Conservation (phyloP, 2,113 vertebrate species). For the Gadus macrocephalus region DNA sequence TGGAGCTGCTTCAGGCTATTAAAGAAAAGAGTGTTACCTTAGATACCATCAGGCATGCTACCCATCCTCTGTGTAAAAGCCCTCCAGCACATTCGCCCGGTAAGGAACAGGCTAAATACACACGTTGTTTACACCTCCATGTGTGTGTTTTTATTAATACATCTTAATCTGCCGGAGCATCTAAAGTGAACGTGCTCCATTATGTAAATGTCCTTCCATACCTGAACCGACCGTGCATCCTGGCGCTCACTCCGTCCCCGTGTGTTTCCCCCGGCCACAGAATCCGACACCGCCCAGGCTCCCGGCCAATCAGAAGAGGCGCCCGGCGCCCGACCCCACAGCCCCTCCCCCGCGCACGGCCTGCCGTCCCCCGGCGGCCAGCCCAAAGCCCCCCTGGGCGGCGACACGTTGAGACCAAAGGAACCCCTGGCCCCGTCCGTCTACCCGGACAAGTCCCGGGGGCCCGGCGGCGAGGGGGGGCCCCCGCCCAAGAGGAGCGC, state of each 20-base stretch:
- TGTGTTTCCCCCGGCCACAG: conserved; percentile 50
- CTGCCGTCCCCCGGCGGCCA: conserved; percentile 70
- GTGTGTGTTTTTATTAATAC: background rate
- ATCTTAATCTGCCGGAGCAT: background rate
- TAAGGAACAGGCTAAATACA: conserved; percentile 58
- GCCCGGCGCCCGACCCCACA: conserved; percentile 58
- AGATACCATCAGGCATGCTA: conserved; percentile 78
- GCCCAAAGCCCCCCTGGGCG: conserved; percentile 72
- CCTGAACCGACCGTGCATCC: background rate
- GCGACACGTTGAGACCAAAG: conserved; percentile 77
- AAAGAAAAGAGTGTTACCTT: conserved; percentile 86
- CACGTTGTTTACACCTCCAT: background rate
- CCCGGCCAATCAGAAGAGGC: conserved; percentile 76
- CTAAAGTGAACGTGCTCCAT: background rate
- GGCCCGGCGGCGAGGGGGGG: conserved; percentile 68
- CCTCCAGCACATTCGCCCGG: conserved; percentile 71
- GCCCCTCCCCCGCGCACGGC: conserved; percentile 68
- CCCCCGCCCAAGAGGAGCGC: conserved; percentile 76
- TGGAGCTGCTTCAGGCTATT: conserved; percentile 89
- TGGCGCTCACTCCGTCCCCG: background rate
- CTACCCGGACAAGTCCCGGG: conserved; percentile 78
- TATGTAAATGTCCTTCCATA: background rate
- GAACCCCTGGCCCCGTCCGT: conserved; percentile 59
- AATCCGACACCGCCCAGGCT: conserved; percentile 65
- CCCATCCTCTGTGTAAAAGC: conserved; percentile 78